Conservation (phyloP, 1,140 invertebrate genomes). For the Lanistes nyassanus region DNA sequence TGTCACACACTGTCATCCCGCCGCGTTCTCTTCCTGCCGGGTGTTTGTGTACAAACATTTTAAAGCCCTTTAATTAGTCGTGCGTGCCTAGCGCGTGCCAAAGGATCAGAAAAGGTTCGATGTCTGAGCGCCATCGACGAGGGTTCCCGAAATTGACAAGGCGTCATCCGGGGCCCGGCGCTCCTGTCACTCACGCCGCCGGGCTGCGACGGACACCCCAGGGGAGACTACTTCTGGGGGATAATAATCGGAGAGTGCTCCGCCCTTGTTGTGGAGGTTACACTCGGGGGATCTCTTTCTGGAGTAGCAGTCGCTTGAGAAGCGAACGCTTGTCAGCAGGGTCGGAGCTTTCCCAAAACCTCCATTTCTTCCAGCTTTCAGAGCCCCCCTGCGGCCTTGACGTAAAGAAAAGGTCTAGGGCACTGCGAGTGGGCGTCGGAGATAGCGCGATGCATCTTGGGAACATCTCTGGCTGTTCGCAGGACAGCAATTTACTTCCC, state of each 20-base stretch:
- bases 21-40: not conserved
- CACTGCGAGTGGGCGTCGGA: not conserved
- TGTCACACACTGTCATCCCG: constrained; percentile 1
- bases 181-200: constrained; percentile 21
- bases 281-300: constrained; percentile 15
- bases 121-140: constrained; percentile 12
- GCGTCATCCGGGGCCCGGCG: constrained; percentile 23
- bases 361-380: not conserved
- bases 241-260: constrained; percentile 26
- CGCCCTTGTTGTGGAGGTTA: constrained; percentile 23
- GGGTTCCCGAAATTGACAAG: constrained; percentile 23
- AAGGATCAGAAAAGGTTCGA: constrained; percentile 14
- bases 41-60: constrained; percentile 30
- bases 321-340: not conserved
- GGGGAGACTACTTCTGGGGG: constrained; percentile 15
- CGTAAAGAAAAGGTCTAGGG: not conserved
- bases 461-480: too few species aligned
- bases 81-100: constrained; percentile 23
- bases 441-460: not conserved
- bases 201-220: constrained; percentile 5
- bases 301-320: not conserved
- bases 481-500: too few species aligned
- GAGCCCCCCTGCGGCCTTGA: not conserved
- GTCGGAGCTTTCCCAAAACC: not conserved
- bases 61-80: constrained; percentile 28